Evolutionary conservation across 2,888 invertebrate species (phyloP), one percentile per base, ranked within the genome.

Genomic region (Macaria notata): DNA sequence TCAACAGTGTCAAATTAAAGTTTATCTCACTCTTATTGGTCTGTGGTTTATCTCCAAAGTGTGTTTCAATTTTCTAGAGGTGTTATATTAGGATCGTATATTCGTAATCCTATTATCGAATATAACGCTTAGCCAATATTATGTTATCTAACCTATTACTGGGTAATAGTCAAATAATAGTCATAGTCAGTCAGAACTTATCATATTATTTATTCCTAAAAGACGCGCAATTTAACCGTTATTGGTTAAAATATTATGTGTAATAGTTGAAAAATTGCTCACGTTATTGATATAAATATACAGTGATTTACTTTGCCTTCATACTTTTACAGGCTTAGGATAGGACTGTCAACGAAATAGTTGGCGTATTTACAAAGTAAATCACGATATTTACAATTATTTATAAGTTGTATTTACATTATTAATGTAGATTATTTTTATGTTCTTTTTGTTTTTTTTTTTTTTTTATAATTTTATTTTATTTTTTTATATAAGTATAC

Each of bases 111-210:
- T 45, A 45, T 45, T 45, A 45, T 31, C 45, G 31, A 31, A 45
- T 45, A 31, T 31, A 44, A 30, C 44, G 31, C 45, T 45, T 31
- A 9, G 64, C 66, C 64, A 66, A 65, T 31, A 65, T 64, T n/a
- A 61, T 64, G 43, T 43, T 43, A 43, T 43, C 43, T 46, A 46
- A 46, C 46, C 36, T 46, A 46, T 36, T 46, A 46, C 46, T 46
- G 46, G 46, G 46, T 46, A 46, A 46, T 46, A 46, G 46, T 46
- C 46, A 36, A 46, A 46, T 46, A 46, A 46, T 46, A 38, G 38
- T 38, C 38, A n/a, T n/a, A n/a, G n/a, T n/a, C n/a, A 36, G 46
- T 46, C 19, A 46, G 31, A 46, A 46, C 9, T 46, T 46, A 46
- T 46, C 31, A 46, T 46, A 46, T 46, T 46, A 46, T 46, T 46